Evolutionary conservation across 1,140 invertebrate species (phyloP).

Genomic region (Littorina saxatilis): DNA sequence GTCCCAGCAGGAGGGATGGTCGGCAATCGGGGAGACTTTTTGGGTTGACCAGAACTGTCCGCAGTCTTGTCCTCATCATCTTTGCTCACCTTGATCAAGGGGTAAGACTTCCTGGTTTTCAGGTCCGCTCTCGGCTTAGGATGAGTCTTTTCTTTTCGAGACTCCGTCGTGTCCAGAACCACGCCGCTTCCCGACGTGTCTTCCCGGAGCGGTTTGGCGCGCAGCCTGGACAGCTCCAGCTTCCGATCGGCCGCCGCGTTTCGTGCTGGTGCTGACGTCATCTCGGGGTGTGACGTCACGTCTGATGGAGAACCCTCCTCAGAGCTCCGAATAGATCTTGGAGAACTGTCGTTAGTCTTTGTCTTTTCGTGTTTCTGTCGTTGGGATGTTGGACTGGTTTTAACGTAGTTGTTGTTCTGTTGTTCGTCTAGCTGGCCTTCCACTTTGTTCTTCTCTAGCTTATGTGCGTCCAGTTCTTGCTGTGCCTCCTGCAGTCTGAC

Average conservation of each 20-base stretch:
- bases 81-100: background rate
- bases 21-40: background rate
- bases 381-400: background rate
- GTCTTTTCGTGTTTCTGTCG: background rate
- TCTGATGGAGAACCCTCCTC: background rate
- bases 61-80: too few species aligned
- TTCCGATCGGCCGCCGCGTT: background rate
- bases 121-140: too few species aligned
- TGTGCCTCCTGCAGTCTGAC: conserved; percentile 40
- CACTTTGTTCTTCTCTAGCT: conserved; percentile 12
- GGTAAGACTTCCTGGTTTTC: background rate
- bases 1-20: background rate
- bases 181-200: background rate
- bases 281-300: background rate
- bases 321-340: background rate
- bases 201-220: background rate
- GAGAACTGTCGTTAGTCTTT: background rate
- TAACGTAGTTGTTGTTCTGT: background rate
- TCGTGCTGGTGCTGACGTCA: background rate
- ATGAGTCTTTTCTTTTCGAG: conserved; percentile 5
- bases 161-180: background rate
- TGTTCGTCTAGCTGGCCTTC: background rate
- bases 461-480: background rate
- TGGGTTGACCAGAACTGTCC: background rate
- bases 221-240: conserved; percentile 14